Evolutionary conservation across 35 echinoderm and acorn worm genomes (phyloP), one percentile per base, ranked within the genome.

Genomic region (Patiria miniata): DNA sequence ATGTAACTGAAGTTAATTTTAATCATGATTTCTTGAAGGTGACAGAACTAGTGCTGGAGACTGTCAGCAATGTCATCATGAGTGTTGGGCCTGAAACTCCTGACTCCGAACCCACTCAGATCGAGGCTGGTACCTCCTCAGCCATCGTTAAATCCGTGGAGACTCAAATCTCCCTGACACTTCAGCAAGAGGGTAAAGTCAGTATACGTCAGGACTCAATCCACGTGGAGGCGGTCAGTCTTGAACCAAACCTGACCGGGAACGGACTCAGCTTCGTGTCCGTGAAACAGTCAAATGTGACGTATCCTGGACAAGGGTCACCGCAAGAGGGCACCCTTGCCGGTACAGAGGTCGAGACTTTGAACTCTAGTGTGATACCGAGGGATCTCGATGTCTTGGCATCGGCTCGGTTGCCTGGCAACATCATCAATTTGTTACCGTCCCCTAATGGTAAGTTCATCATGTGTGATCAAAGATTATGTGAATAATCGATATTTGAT

Each of bases 1-100:
- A 0, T 32, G 8, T n/a, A 69, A 26, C 34, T 0, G 5, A 12
- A 5, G 18, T 19, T 69, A 69, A 22, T 30, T 1, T 1, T 23
- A 32, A 0, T 30, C 34, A 10, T 14, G 23, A 0, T 23, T 36
- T 23, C 4, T 47, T 4, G 4, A 47, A 84, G 82, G 82, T 84
- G 51, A 39, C 82, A 33, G 28, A 58, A 21, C 37, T 53, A 7
- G 82, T 84, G 33, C 29, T 84, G 26, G 10, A 84, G n/a, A 58
- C 57, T 29, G 82, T 84, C 14, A 36, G 37, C n/a, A 84, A 84
- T 58, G 53, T 60, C 53, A 84, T 84, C 14, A 22, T 73, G 65
- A 23, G 14, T 34, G 65, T 34, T 10, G 34, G 34, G 34, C 6
- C 8, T 15, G 19, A 2, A 8, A 73, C 29, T 10, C 1, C 26